Percentiles rank a stretch among this genome's conserved stretches.
Conservation (phyloP, 1,140 invertebrate genomes). For the Hyles vespertilio region DNA sequence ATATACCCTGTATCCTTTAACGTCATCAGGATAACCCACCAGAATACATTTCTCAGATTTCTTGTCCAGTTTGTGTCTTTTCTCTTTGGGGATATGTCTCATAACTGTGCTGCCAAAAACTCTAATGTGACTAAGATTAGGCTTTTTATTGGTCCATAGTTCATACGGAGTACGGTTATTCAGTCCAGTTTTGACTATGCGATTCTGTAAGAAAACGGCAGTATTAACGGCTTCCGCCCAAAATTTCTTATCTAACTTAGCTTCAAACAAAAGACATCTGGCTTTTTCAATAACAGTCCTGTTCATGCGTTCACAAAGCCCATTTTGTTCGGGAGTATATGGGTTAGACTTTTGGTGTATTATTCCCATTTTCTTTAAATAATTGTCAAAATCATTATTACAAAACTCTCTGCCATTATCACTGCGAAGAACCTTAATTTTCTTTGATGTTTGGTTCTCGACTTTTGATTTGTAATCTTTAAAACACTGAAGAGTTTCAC, state of each 20-base stretch:
- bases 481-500: slow-evolving; percentile 35
- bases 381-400: slow-evolving; percentile 25
- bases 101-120: neutral
- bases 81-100: neutral
- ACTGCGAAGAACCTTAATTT: slow-evolving; percentile 40
- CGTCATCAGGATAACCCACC: neutral
- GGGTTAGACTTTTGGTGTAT: too few relatives aligned
- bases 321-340: too few relatives aligned
- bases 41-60: neutral
- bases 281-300: too few relatives aligned
- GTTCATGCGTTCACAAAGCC: too few relatives aligned
- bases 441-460: slow-evolving; percentile 35
- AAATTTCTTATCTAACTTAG: too few relatives aligned
- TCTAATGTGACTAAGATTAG: neutral
- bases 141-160: neutral
- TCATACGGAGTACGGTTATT: neutral
- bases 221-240: too few relatives aligned
- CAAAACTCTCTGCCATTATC: slow-evolving; percentile 62
- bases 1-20: neutral
- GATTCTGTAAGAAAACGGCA: too few relatives aligned
- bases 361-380: too few relatives aligned
- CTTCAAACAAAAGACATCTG: too few relatives aligned
- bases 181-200: too few relatives aligned
- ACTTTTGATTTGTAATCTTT: slow-evolving; percentile 25
- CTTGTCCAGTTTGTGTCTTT: slow-evolving; percentile 1